Evolutionary conservation across 2,797 vertebrate species (phyloP), one percentile per base, ranked within the genome.

Genomic region (Pterois miles): DNA sequence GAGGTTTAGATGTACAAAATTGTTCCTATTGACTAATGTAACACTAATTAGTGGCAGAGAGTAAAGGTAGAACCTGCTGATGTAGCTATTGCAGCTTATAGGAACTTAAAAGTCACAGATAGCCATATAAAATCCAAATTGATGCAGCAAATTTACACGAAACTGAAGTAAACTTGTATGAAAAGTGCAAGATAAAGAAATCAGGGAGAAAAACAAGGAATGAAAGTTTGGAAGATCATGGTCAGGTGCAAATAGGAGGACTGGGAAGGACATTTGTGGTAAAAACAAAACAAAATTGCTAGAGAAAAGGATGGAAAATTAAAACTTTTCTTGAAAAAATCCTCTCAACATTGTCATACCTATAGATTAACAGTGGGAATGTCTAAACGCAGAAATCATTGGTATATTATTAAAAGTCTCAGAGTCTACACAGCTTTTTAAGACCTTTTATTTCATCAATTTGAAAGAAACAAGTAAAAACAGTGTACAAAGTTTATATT

Each of bases 391-490:
- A 50, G 20, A 52, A 31, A 36, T 46, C 18, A 46, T 8, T 0
- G 1, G n/a, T 33, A 72, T 14, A 34, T 57, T 59, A 64, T 63
- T 29, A 77, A 79, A 72, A 71, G 36, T 69, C 53, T 43, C 18
- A 66, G 25, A 83, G 34, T 31, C 52, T 2, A 48, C 50, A 64
- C 18, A 54, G 14, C 8, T 48, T 68, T 71, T 87, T 93, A 94
- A 96, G 92, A 95, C 90, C 77, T 93, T 96, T 96, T 95, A 96
- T 95, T 96, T 93, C 84, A 93, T 93, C 88, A 93, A 90, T 93
- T 94, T 88, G 83, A 94, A 94, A 89, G 90, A 93, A 90, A 93
- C 91, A 91, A 84, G 91, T 94, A 94, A 92, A 95, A 96, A 95
- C 93, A 92, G 92, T 95, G 94, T 95, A 95, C 90, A 95, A 95